Evolutionary conservation across 2,888 invertebrate species (phyloP), one percentile per base, ranked within the genome.

Genomic region (Stegana nigrithorax): DNA sequence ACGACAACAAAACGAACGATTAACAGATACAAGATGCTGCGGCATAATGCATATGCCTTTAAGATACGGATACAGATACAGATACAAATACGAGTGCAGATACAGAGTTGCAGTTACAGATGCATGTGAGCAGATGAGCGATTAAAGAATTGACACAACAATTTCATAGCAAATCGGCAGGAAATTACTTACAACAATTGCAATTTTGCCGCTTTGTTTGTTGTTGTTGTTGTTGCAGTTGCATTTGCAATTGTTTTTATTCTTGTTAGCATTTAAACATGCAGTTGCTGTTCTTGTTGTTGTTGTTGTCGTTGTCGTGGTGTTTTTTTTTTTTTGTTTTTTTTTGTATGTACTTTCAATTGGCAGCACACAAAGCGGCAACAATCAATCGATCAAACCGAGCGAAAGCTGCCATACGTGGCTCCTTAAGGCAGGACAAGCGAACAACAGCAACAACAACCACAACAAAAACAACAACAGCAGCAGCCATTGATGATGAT

Each of bases 311-410:
- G 59, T 55, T 55, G 53, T 55, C 5, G 36, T 39, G 23, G 39
- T 23, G 27, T 7, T 12, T 29, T 10, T 23, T 44, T 7, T 12
- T 29, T 10, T 36, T 29, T 39, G 17, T 14, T 53, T 55, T 53
- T 51, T 55, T 47, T 55, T n/a, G n/a, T 55, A 32, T 32, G 53
- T 55, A 55, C 53, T 67, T 61, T 65, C 69, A 71, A 68, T 68
- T 66, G 66, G 60, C 62, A 60, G 63, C 62, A 68, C 68, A 65
- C 65, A 66, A 59, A 59, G 67, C 70, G 71, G 66, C 80, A 78
- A 77, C 81, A 84, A 81, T 82, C 83, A 83, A 83, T 84, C 84
- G 83, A 83, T 83, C 82, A 81, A 82, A 68, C 75, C 75, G 65
- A 79, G 77, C 76, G 79, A 80, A 77, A 80, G 76, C 76, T 80